Percentiles rank a stretch among this genome's conserved stretches.
phyloP scores from a whole-genome alignment of 2,113 vertebrate species.

The Grammomys surdaster region DNA sequence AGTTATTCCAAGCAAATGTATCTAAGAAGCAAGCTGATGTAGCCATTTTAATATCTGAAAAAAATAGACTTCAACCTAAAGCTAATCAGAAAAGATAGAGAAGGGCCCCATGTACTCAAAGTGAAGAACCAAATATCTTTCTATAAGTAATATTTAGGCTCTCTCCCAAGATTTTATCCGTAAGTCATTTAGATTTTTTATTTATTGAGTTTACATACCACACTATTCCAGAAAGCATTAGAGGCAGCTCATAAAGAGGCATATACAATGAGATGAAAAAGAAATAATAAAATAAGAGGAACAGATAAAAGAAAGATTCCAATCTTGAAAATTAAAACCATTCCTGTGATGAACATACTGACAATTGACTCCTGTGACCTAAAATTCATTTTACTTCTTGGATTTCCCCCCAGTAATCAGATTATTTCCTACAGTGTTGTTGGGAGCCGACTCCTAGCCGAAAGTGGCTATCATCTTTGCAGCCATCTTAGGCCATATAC shows the following conservation, averaged over 20 bases:
- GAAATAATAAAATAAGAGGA: slow-evolving; percentile 30
- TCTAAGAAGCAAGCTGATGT: background rate
- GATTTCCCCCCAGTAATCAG: slow-evolving; percentile 16
- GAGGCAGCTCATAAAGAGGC: slow-evolving; percentile 6
- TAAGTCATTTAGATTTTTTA: slow-evolving; percentile 65
- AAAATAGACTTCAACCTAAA: background rate
- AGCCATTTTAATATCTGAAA: background rate
- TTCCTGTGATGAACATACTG: background rate
- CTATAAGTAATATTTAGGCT: slow-evolving; percentile 37
- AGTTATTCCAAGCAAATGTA: background rate
- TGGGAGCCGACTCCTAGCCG: too few species aligned
- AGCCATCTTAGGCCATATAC: too few species aligned
- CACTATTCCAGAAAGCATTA: slow-evolving; percentile 37
- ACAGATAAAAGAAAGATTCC: slow-evolving; percentile 41
- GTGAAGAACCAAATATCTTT: background rate
- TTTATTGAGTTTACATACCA: slow-evolving; percentile 53
- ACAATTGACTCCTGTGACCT: background rate
- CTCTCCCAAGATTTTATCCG: slow-evolving; percentile 5
- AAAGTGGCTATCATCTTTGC: too few species aligned
- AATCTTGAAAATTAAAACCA: slow-evolving; percentile 24
- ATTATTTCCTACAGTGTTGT: slow-evolving; percentile 20
- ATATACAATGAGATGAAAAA: slow-evolving; percentile 43
- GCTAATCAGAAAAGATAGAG: background rate
- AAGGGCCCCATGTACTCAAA: background rate
- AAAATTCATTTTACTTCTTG: background rate